Percentiles rank a stretch among this genome's conserved stretches.
Evolutionary conservation across 2,113 vertebrate species (phyloP).

Genomic region (Sinocyclocheilus anshuiensis): DNA sequence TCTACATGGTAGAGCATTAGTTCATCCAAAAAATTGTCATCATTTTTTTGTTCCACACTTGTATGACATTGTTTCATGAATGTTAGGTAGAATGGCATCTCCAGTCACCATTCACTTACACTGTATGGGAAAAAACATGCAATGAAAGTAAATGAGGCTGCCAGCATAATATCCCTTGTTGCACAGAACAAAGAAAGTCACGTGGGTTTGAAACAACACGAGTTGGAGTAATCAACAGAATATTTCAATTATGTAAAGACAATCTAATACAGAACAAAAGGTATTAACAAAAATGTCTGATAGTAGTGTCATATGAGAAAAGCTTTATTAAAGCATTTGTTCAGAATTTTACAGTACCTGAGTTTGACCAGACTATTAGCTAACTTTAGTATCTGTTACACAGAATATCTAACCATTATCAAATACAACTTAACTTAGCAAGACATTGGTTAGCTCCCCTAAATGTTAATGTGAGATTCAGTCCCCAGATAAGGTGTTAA

Average conservation of each 20-base stretch:
- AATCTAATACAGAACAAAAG: not conserved
- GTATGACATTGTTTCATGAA: not conserved
- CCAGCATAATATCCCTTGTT: not conserved
- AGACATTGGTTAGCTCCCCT: constrained; percentile 38
- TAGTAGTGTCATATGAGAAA: constrained; percentile 48
- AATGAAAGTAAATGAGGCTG: not conserved
- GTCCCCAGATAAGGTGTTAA: not conserved
- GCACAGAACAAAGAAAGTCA: not conserved
- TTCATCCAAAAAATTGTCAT: not conserved
- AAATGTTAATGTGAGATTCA: not conserved
- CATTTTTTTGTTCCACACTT: not conserved
- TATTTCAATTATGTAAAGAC: not conserved
- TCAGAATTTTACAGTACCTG: constrained; percentile 53
- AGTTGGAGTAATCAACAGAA: not conserved
- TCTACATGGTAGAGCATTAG: not conserved
- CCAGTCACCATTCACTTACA: not conserved
- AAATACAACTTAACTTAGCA: constrained; percentile 59
- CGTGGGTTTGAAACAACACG: not conserved
- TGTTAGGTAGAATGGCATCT: not conserved
- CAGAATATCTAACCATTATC: constrained; percentile 61
- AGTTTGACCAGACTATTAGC: constrained; percentile 35
- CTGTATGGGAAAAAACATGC: not conserved
- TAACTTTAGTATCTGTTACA: constrained; percentile 43
- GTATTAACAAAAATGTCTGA: not conserved
- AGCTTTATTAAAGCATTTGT: constrained; percentile 72